These are phyloP conservation scores for Brenthis ino DNA, from an alignment of 2,888 invertebrate species.

Conservation along the genomic window DNA sequence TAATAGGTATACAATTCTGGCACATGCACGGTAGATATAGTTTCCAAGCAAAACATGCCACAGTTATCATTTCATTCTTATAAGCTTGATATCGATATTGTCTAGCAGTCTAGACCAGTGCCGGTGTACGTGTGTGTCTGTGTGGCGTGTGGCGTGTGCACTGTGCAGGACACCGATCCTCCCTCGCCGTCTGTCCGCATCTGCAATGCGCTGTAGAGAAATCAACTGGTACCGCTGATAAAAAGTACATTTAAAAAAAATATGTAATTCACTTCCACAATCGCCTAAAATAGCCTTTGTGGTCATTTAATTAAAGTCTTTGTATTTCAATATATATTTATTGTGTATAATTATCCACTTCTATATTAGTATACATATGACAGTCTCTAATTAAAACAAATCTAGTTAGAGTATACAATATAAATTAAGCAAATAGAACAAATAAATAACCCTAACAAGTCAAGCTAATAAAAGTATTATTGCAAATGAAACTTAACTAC, in stretches of 20 bases:
- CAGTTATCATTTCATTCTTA: background rate
- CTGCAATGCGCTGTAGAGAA: slow-evolving; percentile 16
- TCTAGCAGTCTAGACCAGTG: slow-evolving; percentile 6
- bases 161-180: background rate
- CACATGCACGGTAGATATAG: background rate
- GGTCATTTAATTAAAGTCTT: no score
- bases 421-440: no score
- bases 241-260: background rate
- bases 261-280: no score
- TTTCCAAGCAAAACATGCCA: background rate
- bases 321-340: no score
- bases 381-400: no score
- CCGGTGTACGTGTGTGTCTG: background rate
- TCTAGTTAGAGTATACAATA: no score
- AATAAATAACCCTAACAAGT: background rate
- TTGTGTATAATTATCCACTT: no score
- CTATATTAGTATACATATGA: background rate
- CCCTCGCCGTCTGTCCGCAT: slow-evolving; percentile 14
- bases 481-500: background rate
- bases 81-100: slow-evolving; percentile 10
- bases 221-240: background rate
- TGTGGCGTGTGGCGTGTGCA: background rate
- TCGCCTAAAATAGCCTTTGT: no score
- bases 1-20: background rate
- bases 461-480: background rate